phyloP scores from a whole-genome alignment of 2,797 vertebrate species.

The Oreochromis grahami region DNA sequence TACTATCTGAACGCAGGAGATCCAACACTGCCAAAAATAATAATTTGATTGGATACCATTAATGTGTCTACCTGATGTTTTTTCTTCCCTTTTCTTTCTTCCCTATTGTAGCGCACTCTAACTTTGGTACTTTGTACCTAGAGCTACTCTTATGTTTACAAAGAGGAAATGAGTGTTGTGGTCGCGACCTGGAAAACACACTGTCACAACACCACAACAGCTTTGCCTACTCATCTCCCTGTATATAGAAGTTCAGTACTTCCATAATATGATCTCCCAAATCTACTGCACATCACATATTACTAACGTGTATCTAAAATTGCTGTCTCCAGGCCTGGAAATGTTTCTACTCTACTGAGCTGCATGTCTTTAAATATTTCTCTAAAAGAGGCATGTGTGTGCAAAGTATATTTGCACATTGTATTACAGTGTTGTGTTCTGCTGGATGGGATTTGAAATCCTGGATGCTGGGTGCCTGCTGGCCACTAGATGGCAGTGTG shows the following conservation, averaged over 20 bases:
- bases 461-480: neutral
- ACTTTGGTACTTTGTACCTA: neutral
- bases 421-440: rapidly evolving
- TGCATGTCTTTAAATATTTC: neutral
- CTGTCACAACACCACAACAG: neutral
- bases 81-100: neutral
- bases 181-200: rapidly evolving
- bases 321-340: neutral
- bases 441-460: neutral
- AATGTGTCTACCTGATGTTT: neutral
- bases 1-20: neutral
- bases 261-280: neutral
- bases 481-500: slow-evolving; percentile 33
- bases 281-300: neutral
- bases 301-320: rapidly evolving
- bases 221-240: neutral
- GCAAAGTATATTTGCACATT: neutral
- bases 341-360: neutral
- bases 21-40: neutral
- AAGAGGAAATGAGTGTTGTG: neutral
- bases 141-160: rapidly evolving
- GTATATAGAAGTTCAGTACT: neutral
- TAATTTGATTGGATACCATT: neutral
- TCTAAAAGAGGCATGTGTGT: neutral
- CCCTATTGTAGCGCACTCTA: neutral